Percentiles rank a stretch among this genome's conserved stretches.
These are phyloP conservation scores for Rhyacophila evoluta DNA, from an alignment of 2,888 invertebrate genomes.

Conservation along the genomic window DNA sequence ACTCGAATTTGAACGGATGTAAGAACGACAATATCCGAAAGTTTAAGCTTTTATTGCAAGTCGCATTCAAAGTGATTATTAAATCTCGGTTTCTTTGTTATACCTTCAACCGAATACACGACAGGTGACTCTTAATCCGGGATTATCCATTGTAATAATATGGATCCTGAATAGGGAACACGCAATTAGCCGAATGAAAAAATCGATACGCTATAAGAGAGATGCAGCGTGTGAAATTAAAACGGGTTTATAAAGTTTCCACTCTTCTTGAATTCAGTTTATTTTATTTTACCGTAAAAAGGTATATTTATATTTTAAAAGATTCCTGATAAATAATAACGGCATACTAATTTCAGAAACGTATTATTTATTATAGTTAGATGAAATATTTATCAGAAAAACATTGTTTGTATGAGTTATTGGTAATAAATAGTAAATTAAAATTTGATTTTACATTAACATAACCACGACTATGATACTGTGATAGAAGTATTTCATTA, in stretches of 20 bases:
- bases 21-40: constrained; percentile 48
- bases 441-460: too few species aligned
- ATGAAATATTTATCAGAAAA: too few species aligned
- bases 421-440: too few species aligned
- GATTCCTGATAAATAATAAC: too few species aligned
- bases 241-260: constrained; percentile 6
- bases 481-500: too few species aligned
- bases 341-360: too few species aligned
- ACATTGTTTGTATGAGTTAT: too few species aligned
- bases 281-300: too few species aligned
- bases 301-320: too few species aligned
- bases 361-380: too few species aligned
- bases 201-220: constrained; percentile 41
- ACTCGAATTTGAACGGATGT: constrained; percentile 50
- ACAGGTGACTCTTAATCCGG: constrained; percentile 42
- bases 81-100: constrained; percentile 41
- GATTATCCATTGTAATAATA: constrained; percentile 25
- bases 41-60: constrained; percentile 40
- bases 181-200: constrained; percentile 53
- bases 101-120: constrained; percentile 5
- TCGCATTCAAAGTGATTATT: constrained; percentile 46
- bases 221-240: constrained; percentile 52
- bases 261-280: neutral
- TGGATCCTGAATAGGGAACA: constrained; percentile 7
- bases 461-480: too few species aligned